Percentiles rank a stretch among this genome's conserved stretches.
phyloP scores from a whole-genome alignment of 2,888 invertebrate genomes.

The Hoplodrina blanda region DNA sequence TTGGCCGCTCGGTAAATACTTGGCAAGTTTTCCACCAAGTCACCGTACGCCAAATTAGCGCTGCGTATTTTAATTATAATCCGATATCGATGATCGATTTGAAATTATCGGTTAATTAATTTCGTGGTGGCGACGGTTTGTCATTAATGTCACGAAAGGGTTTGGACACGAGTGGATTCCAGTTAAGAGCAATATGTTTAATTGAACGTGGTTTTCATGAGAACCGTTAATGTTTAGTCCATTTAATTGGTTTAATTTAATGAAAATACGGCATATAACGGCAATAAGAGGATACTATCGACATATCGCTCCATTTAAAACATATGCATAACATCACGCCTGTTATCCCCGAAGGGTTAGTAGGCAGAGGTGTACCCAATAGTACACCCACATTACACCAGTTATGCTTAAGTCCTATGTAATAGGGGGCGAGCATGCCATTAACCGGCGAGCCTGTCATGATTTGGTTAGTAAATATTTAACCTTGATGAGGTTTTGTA shows the following conservation, averaged over 20 bases:
- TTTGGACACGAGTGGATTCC: constrained; percentile 10
- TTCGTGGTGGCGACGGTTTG: constrained; percentile 38
- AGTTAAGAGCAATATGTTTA: constrained; percentile 25
- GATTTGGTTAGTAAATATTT: too few species aligned
- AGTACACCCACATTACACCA: too few species aligned
- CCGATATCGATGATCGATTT: constrained; percentile 56
- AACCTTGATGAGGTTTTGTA: too few species aligned
- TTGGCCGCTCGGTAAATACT: constrained; percentile 45
- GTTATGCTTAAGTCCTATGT: too few species aligned
- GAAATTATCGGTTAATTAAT: constrained; percentile 62
- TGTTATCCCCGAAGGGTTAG: too few species aligned
- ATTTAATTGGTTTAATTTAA: background rate
- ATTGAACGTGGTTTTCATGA: constrained; percentile 17
- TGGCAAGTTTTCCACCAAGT: constrained; percentile 43
- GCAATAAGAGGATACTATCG: too few species aligned
- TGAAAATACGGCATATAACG: background rate
- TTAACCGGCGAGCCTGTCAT: too few species aligned
- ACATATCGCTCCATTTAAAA: too few species aligned
- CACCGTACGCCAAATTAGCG: constrained; percentile 44
- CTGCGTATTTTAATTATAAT: constrained; percentile 59
- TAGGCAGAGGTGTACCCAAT: too few species aligned
- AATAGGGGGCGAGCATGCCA: too few species aligned
- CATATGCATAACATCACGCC: too few species aligned
- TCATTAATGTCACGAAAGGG: constrained; percentile 40
- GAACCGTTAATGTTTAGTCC: background rate